Evolutionary conservation across 92 coral and sea anemone species (phyloP), one percentile per base, ranked within the genome.

Genomic region (Plumapathes pennacea): DNA sequence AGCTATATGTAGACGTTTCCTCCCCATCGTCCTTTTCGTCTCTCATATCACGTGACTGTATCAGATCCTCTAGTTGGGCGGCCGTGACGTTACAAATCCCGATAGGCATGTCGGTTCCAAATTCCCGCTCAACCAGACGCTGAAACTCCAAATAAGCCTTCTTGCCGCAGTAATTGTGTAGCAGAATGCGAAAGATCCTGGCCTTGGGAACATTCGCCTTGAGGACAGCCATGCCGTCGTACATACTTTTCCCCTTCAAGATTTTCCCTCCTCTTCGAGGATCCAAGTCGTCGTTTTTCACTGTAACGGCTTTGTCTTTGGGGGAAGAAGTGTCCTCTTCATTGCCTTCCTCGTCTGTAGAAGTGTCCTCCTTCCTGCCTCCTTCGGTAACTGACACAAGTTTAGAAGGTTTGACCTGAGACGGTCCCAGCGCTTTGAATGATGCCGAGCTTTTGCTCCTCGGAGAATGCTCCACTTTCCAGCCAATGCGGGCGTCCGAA

Each of bases 41-140:
- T 3, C 25, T 12, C 18, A 42, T 7, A 12, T 18, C 52, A 47
- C 12, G 10, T 1, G 67, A n/a, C 14, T 17, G 25, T 9, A 76
- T 19, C 59, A 76, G 34, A 20, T 76, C 83, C 32, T 67, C 78
- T 18, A 76, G 80, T 46, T 76, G 83, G 28, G 42, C 80, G 28
- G 83, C 78, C 4, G 83, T 69, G 62, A 76, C 46, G 36, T 76
- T 76, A 42, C 83, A 76, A 23, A 76, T 76, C 36, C 83, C 83
- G 19, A 76, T 69, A 24, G 83, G 83, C 83, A 76, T 69, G 34
- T 58, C 68, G 1, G 34, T 11, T 2, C 83, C 83, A 38, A 76
- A 76, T 36, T 54, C 80, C 38, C 37, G 60, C 37, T 76, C 80
- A 43, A 76, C 83, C 50, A 76, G 80, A 29, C 38, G 53, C 53